These are phyloP conservation scores for Peromyscus nudipes DNA, from an alignment of 2,797 vertebrate species.

Conservation along the genomic window DNA sequence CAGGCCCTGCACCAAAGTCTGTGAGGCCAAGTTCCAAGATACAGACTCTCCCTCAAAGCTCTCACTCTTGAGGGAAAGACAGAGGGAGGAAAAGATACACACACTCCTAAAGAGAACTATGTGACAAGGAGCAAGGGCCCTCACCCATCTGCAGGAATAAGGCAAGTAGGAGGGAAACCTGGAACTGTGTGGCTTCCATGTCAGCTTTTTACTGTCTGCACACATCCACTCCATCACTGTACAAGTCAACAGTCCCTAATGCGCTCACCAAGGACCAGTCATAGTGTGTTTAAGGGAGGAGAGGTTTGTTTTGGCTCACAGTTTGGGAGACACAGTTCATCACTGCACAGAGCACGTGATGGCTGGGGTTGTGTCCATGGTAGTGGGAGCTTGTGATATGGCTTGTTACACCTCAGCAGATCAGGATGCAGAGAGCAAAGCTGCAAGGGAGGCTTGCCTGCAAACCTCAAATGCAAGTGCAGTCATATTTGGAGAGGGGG, in stretches of 20 bases:
- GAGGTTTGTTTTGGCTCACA: not conserved
- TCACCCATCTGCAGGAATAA: not conserved
- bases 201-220: not conserved
- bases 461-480: not conserved
- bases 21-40: slow-evolving; percentile 1
- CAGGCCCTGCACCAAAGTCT: not conserved
- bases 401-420: not conserved
- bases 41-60: not conserved
- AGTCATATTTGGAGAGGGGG: not conserved
- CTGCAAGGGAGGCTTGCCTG: not conserved
- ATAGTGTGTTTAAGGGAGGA: not conserved
- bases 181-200: not conserved
- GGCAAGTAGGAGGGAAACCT: not conserved
- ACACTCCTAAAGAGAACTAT: not conserved
- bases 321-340: not conserved
- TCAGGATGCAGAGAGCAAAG: not conserved
- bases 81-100: not conserved
- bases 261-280: slow-evolving; percentile 14
- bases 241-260: slow-evolving; percentile 6
- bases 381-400: not conserved
- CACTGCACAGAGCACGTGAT: not conserved
- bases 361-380: not conserved
- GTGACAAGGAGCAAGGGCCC: not conserved
- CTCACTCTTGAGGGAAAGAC: not conserved
- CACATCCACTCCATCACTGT: not conserved